Evolutionary conservation across 37 sponge, comb jelly and placozoan genomes (phyloP), one percentile per base, ranked within the genome.

Genomic region (Hormiphora californensis): DNA sequence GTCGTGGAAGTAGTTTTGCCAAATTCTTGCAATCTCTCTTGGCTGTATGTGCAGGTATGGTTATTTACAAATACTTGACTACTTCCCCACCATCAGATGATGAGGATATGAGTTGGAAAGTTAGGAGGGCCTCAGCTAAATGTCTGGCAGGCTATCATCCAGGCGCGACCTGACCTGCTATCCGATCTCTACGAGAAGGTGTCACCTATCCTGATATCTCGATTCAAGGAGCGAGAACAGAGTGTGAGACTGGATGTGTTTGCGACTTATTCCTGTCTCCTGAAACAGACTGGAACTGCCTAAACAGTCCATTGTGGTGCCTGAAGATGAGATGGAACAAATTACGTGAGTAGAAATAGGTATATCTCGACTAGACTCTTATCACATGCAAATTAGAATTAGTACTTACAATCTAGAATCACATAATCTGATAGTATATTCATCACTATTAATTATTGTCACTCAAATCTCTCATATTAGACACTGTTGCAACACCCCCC

Each of bases 21-120:
- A n/a, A n/a, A n/a, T n/a, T n/a, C n/a, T n/a, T n/a, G n/a, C n/a
- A n/a, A n/a, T n/a, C n/a, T n/a, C n/a, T n/a, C n/a, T n/a, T n/a
- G n/a, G n/a, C n/a, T n/a, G n/a, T n/a, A n/a, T n/a, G n/a, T n/a
- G n/a, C n/a, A n/a, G n/a, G n/a, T n/a, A n/a, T n/a, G n/a, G n/a
- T n/a, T n/a, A n/a, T n/a, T n/a, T n/a, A n/a, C n/a, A n/a, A n/a
- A n/a, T n/a, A n/a, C n/a, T n/a, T n/a, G n/a, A n/a, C n/a, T n/a
- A n/a, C n/a, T n/a, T n/a, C n/a, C n/a, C n/a, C n/a, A n/a, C n/a
- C n/a, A n/a, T n/a, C n/a, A n/a, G 98, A 97, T 90, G 98, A 97
- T 63, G 98, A 97, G 85, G 98, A 97, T 86, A 90, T 97, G 36
- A 97, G 98, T 55, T 97, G 98, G 98, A 97, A 97, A 85, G 98